Percentiles rank a stretch among this genome's conserved stretches.
phyloP scores from a whole-genome alignment of 1,140 invertebrate species.

The Lepidurus apus region DNA sequence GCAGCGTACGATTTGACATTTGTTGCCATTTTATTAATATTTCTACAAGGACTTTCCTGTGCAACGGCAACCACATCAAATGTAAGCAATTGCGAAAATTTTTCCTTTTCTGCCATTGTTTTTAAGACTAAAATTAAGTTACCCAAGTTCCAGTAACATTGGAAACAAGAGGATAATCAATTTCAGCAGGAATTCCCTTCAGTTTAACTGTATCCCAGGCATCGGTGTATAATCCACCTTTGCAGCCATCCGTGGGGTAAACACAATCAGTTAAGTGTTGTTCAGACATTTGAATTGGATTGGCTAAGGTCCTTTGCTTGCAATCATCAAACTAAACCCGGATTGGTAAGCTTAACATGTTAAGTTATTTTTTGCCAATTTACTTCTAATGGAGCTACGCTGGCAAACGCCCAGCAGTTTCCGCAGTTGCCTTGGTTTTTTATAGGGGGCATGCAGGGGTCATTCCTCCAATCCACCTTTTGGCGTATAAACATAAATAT shows the following conservation, averaged over 20 bases:
- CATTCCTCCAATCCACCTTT: conserved; percentile 46
- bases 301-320: conserved; percentile 36
- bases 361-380: neutral
- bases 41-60: neutral
- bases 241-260: conserved; percentile 22
- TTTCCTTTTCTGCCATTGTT: too few relatives aligned
- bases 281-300: conserved; percentile 28
- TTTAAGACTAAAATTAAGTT: neutral
- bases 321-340: conserved; percentile 35
- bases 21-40: neutral
- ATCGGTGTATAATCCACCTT: conserved; percentile 26
- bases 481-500: too few relatives aligned
- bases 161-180: neutral
- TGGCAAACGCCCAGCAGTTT: conserved; percentile 46
- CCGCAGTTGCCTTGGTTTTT: conserved; percentile 47
- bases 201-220: conserved; percentile 27
- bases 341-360: neutral
- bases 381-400: conserved; percentile 36
- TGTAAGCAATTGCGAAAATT: too few relatives aligned
- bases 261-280: conserved; percentile 31
- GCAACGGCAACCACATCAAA: too few relatives aligned
- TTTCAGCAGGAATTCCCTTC: neutral
- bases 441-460: conserved; percentile 46
- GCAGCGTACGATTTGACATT: neutral
- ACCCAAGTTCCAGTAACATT: neutral